These are phyloP conservation scores for Amblyopsis hoosieri DNA, from an alignment of 2,797 vertebrate genomes.

Conservation along the genomic window DNA sequence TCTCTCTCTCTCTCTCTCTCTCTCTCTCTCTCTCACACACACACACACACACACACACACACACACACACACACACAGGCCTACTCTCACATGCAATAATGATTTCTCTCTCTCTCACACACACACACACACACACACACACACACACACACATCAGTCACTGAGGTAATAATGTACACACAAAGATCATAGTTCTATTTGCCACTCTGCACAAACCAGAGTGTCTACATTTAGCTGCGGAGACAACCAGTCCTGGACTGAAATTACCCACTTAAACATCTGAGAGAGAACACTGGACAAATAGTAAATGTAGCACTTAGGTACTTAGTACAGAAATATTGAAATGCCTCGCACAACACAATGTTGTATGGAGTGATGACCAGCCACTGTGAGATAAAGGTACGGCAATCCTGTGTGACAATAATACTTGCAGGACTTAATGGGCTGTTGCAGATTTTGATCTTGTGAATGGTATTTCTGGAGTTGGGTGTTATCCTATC, in stretches of 20 bases:
- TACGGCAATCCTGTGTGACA: not conserved
- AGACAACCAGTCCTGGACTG: conserved; percentile 39
- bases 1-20: too few species aligned
- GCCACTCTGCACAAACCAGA: conserved; percentile 42
- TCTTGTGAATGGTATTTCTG: conserved; percentile 20
- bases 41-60: conserved; percentile 12
- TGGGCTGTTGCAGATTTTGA: too few species aligned
- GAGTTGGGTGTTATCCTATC: conserved; percentile 23
- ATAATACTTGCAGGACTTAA: too few species aligned
- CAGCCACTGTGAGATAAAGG: conserved; percentile 11
- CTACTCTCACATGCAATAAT: too few species aligned
- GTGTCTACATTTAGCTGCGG: conserved; percentile 61
- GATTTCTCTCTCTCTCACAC: too few species aligned
- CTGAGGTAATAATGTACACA: conserved; percentile 28
- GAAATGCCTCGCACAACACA: too few species aligned
- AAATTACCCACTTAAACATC: conserved; percentile 67
- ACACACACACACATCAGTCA: conserved; percentile 15
- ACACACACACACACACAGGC: too few species aligned
- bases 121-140: conserved; percentile 5
- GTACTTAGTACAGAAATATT: too few species aligned
- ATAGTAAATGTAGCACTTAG: too few species aligned
- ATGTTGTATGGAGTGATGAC: conserved; percentile 23
- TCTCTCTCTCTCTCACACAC: not conserved
- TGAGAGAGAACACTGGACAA: conserved; percentile 42
- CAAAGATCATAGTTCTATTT: conserved; percentile 20